Percentiles rank a stretch among this genome's conserved stretches.
phyloP scores from a whole-genome alignment of 1,140 invertebrate species.

The Penaeus chinensis region DNA sequence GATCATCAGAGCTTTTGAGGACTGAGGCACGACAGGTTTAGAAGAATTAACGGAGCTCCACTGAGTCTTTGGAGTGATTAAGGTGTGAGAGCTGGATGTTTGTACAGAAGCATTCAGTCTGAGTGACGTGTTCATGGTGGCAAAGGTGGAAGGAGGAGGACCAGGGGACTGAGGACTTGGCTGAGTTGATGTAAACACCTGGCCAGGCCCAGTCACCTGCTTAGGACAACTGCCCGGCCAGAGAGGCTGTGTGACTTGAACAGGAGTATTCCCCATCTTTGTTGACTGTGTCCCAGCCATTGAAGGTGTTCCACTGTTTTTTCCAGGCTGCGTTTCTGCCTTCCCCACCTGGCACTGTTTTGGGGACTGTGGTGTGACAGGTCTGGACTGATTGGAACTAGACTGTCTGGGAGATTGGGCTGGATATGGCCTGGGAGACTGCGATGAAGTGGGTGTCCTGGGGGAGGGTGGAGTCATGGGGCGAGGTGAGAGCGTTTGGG shows the following conservation, averaged over 20 bases:
- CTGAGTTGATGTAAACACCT: neutral
- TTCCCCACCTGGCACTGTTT: too few species aligned
- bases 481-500: conserved; percentile 36
- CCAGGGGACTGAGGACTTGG: conserved; percentile 1
- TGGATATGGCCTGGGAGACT: conserved; percentile 11
- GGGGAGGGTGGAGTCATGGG: conserved; percentile 53
- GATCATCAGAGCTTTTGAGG: conserved; percentile 22
- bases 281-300: too few species aligned
- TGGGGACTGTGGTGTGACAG: too few species aligned
- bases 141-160: neutral
- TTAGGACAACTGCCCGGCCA: neutral
- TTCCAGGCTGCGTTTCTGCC: too few species aligned
- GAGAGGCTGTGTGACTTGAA: conserved; percentile 5
- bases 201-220: neutral
- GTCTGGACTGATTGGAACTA: too few species aligned
- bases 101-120: conserved; percentile 49
- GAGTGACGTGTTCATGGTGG: conserved; percentile 27
- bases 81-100: conserved; percentile 29
- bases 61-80: conserved; percentile 18
- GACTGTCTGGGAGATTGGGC: conserved; percentile 7
- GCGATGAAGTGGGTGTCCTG: conserved; percentile 42
- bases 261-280: neutral
- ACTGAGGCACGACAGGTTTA: conserved; percentile 43
- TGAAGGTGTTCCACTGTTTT: too few species aligned
- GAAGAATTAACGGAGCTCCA: conserved; percentile 34